phyloP scores from a whole-genome alignment of 2,113 vertebrate species.

The Xenopus laevis region DNA sequence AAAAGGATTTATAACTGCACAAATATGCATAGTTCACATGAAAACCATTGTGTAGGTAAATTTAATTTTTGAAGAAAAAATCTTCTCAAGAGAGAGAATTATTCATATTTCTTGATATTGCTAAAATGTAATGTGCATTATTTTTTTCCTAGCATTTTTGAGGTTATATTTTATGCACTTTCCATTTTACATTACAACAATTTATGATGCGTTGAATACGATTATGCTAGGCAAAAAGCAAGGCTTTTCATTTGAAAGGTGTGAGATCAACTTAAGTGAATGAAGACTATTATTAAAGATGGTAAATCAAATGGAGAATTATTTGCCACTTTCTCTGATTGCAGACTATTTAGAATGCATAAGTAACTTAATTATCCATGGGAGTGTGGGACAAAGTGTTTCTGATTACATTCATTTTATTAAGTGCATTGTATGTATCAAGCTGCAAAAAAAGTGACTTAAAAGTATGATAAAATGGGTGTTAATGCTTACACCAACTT shows the following conservation, averaged over 20 bases:
- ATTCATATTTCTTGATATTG: too few relatives aligned
- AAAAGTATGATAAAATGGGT: background rate
- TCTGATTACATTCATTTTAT: slow-evolving; percentile 1
- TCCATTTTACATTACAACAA: too few relatives aligned
- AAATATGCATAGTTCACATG: too few relatives aligned
- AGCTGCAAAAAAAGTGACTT: background rate
- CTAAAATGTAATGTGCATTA: too few relatives aligned
- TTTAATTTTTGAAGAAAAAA: too few relatives aligned
- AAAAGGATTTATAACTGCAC: too few relatives aligned
- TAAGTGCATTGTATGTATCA: background rate
- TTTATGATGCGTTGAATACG: background rate
- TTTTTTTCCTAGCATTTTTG: too few relatives aligned
- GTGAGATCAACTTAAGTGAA: background rate
- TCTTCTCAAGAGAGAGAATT: too few relatives aligned
- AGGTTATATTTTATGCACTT: too few relatives aligned
- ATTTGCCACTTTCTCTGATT: slow-evolving; percentile 3
- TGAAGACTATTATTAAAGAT: background rate
- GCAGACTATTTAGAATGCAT: slow-evolving; percentile 3
- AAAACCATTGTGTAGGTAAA: too few relatives aligned
- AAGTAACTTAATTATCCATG: slow-evolving; percentile 4
- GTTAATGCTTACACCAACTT: too few relatives aligned
- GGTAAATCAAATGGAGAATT: background rate
- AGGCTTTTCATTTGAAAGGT: background rate
- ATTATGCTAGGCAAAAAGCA: background rate
- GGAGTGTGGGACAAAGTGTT: background rate